These are phyloP conservation scores for Euzophera pinguis DNA, from an alignment of 2,888 invertebrate genomes.

Conservation along the genomic window DNA sequence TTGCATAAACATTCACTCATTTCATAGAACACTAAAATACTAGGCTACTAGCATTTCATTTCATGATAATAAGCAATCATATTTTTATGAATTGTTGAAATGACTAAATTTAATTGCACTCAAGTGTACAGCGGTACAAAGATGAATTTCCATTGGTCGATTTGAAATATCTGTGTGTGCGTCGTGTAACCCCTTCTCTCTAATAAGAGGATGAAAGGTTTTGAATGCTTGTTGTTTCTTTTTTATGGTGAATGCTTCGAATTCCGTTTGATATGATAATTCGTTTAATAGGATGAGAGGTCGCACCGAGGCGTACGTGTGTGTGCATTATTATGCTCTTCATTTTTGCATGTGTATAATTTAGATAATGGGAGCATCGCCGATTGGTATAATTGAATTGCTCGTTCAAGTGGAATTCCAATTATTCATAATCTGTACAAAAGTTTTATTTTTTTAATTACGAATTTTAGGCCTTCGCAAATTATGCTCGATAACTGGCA, in stretches of 20 bases:
- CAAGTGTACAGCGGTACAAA: constrained; percentile 18
- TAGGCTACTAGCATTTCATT: too few species aligned
- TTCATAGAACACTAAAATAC: too few species aligned
- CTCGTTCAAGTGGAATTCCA: neutral
- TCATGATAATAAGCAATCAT: too few species aligned
- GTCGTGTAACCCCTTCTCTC: constrained; percentile 57
- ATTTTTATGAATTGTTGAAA: too few species aligned
- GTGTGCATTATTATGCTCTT: constrained; percentile 57
- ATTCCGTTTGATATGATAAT: constrained; percentile 76
- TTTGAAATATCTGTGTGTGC: constrained; percentile 22
- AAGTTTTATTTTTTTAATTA: neutral
- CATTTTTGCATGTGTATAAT: constrained; percentile 37
- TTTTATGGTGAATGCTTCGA: constrained; percentile 57
- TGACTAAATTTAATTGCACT: neutral
- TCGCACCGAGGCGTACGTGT: constrained; percentile 45
- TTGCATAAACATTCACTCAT: too few species aligned
- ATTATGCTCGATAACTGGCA: too few species aligned
- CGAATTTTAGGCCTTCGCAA: too few species aligned
- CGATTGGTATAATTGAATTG: constrained; percentile 1
- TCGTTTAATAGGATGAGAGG: constrained; percentile 63
- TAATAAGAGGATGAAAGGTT: constrained; percentile 74
- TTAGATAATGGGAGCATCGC: constrained; percentile 7
- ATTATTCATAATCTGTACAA: neutral
- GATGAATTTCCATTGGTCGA: constrained; percentile 32
- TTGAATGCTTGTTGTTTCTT: constrained; percentile 60